A percentile compares a stretch with the other conserved stretches of the same genome.
Evolutionary conservation across 2,113 vertebrate genomes (phyloP).

Genomic region (Pimephales promelas): DNA sequence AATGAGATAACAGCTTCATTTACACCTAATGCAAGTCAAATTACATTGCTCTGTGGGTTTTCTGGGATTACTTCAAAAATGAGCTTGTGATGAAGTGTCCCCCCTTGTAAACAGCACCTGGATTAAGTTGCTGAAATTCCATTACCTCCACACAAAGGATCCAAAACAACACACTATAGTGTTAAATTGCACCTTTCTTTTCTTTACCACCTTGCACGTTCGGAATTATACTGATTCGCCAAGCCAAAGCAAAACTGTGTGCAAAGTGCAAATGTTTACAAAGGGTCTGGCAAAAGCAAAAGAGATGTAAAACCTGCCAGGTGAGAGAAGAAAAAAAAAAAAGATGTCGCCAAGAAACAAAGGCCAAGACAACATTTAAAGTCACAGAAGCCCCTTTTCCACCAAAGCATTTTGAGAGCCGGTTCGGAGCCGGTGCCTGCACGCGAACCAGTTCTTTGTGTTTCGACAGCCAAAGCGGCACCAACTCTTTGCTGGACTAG

Average conservation of each 20-base stretch:
- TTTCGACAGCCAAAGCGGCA: no score
- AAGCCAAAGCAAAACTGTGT: conserved; percentile 2
- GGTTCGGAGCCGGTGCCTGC: no score
- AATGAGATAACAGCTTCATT: not conserved
- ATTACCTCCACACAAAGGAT: conserved; percentile 3
- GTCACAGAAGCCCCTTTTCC: no score
- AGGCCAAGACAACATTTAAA: no score
- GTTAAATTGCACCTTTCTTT: conserved; percentile 1
- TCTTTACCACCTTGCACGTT: not conserved
- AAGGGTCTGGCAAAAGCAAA: not conserved
- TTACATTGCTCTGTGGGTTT: not conserved
- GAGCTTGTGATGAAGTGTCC: not conserved
- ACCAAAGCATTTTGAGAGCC: no score
- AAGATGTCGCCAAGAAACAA: not conserved
- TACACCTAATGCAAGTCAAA: not conserved
- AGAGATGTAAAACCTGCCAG: not conserved
- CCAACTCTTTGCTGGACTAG: no score
- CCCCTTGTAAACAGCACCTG: not conserved
- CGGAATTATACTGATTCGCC: not conserved
- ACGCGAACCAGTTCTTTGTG: no score
- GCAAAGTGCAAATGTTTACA: conserved; percentile 17
- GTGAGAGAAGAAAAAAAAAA: not conserved
- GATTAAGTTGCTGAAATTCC: conserved; percentile 2
- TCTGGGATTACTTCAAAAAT: not conserved
- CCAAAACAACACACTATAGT: conserved; percentile 4